Base-by-base conservation (phyloP, 2,888 invertebrate genomes). In the Rotaria macrura region DNA sequence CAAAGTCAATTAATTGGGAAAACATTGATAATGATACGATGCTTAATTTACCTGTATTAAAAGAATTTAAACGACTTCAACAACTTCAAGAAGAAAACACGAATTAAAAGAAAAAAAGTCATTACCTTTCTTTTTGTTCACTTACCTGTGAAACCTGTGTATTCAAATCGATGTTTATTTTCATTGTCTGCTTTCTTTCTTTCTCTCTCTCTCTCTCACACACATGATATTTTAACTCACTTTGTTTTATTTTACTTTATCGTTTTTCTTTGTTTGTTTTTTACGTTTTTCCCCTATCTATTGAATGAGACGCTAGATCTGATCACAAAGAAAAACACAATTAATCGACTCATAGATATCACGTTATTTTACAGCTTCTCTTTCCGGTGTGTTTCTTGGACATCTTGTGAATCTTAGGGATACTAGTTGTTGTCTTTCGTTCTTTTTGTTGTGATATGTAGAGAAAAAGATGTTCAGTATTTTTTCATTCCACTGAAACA, bases 51-150 rank as follows among this genome's bases (percentile, higher is more conserved):
- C 79, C 79, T 40, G 79, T 79, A 79, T 79, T 79, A 79, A 79
- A 79, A 79, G 79, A 79, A 79, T 79, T 79, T 43, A 79, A 79
- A 79, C 79, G 79, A 43, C 43, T 79, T 43, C 79, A 79, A 79
- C 79, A 79, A 43, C 79, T 43, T 43, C 79, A 79, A 43, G 43
- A 79, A n/a, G 43, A 43, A 43, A 40, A 25, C 25, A 12, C 25
- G 79, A 40, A 79, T 20, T 65, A 34, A 65, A 25, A 23, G 25
- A 54, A 23, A 54, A 54, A 14, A 49, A 49, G 17, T 14, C 25
- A 4, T 54, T 34, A 12, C 38, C 34, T 34, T 65, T 65, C 65
- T 65, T 34, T 65, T 34, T 65, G 65, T 65, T 65, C 65, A 34
- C 65, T 65, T 65, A 65, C 34, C 65, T 65, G 65, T 65, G 65